Base-by-base conservation (phyloP, 37 sponge, comb jelly and placozoan species). In the Halichondria panicea region DNA sequence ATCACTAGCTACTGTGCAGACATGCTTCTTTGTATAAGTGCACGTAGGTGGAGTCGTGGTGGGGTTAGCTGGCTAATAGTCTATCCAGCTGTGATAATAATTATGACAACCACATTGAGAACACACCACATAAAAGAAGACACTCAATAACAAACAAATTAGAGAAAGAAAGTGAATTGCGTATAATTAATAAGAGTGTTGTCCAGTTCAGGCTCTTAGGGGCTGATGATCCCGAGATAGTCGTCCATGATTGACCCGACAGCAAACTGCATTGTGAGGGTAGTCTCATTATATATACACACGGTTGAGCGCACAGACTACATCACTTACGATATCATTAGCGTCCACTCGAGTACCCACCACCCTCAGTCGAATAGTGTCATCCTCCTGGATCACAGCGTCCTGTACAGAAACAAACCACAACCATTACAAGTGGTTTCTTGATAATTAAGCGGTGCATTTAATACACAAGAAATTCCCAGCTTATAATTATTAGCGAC, bases 211-310 rank as follows among this genome's bases (percentile, higher is more conserved):
- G 59, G 25, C 59, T 30, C 25, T 18, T 6, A 30, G 21, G 59
- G 52, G 3, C 33, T 34, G 33, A 72, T 57, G 31, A 72, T 41
- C 18, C 99, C 99, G 4, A 98, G 68, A 78, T 95, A 98, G 71
- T 98, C 99, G 38, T 98, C 95, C 92, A 95, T 90, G 15, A 98
- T 84, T 39, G 99, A 91, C 0, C 99, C 99, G 19, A 98, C 87
- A 35, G 99, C 95, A 87, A 98, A 98, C 86, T 94, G 50, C 12
- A 86, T 11, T 19, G 37, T 11, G 38, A 27, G 58, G 43, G 37
- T 4, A 78, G 28, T 60, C 28, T 3, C 4, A 52, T 60, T 38
- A 19, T 46, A 31, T 31, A 21, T 46, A 34, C 0, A 37, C 30
- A 75, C 19, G 50, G 15, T 32, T 19, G 0, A 11, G 32, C 7